phyloP scores from a whole-genome alignment of 2,797 vertebrate genomes.

The Eulemur albifrons region DNA sequence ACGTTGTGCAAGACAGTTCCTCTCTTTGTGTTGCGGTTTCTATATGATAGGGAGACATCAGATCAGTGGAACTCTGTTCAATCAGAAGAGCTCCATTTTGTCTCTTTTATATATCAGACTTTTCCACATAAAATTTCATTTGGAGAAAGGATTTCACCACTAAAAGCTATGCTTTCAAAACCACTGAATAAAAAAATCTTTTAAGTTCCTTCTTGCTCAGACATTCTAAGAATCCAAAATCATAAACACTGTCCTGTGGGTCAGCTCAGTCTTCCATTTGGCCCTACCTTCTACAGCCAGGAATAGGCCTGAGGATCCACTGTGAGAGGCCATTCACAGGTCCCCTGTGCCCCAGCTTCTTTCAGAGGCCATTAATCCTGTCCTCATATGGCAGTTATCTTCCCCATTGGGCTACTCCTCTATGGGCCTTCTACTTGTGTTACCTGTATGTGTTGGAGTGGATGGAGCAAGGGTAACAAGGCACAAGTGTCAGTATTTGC shows the following conservation, averaged over 20 bases:
- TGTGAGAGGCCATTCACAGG: not conserved
- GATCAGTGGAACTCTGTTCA: not conserved
- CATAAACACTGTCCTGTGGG: not conserved
- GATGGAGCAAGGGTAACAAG: not conserved
- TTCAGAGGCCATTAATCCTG: not conserved
- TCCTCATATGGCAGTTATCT: not conserved
- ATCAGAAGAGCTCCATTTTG: not conserved
- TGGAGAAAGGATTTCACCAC: not conserved
- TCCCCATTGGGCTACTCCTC: not conserved
- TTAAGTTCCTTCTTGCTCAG: constrained; percentile 18
- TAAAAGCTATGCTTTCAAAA: constrained; percentile 9
- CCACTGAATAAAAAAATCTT: not conserved
- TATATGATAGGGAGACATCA: not conserved
- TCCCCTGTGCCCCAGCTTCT: not conserved
- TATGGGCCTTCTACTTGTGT: not conserved
- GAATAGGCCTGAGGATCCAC: not conserved
- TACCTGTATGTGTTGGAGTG: not conserved
- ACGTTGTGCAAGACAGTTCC: constrained; percentile 35
- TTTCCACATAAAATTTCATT: constrained; percentile 37
- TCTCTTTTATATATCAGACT: constrained; percentile 28
- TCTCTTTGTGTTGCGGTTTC: constrained; percentile 32
- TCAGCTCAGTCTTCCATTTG: not conserved
- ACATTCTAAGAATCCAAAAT: constrained; percentile 3
- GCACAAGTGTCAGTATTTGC: not conserved
- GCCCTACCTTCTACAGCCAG: not conserved